A percentile compares a stretch with the other conserved stretches of the same genome.
Evolutionary conservation across 2,797 vertebrate species (phyloP).

Genomic region (Myotis daubentonii): DNA sequence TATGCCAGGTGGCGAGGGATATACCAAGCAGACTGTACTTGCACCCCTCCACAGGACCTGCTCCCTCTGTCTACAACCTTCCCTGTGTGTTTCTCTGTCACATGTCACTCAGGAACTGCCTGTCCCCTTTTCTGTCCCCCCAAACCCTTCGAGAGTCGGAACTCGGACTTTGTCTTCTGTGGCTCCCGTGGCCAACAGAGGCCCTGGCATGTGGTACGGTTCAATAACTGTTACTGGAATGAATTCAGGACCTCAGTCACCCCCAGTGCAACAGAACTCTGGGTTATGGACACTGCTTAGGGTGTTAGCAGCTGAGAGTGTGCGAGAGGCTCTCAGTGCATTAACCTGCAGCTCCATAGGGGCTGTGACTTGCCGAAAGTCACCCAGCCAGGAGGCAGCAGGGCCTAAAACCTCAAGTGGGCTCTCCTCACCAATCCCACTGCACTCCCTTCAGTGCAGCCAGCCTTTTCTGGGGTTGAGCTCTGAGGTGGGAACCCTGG

Average conservation of each 20-base stretch:
- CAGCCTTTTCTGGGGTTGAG: background rate
- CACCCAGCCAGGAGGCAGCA: background rate
- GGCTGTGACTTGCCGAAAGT: background rate
- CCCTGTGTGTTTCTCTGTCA: background rate
- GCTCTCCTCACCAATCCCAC: background rate
- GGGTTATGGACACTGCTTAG: background rate
- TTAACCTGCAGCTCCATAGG: background rate
- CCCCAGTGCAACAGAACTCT: accelerated
- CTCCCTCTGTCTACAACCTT: background rate
- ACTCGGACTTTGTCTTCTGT: background rate
- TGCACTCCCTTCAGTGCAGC: background rate
- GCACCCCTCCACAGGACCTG: background rate
- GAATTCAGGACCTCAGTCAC: background rate
- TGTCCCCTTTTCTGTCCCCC: background rate
- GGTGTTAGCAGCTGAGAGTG: background rate
- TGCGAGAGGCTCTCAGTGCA: background rate
- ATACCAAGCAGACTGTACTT: too few species aligned
- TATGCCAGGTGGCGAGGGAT: background rate
- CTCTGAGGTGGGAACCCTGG: background rate
- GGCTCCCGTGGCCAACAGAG: background rate
- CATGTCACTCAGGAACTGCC: background rate
- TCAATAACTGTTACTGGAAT: background rate
- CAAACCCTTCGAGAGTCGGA: background rate
- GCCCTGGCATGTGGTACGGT: background rate
- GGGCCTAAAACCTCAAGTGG: accelerated